These are phyloP conservation scores for Allophyes oxyacanthae DNA, from an alignment of 2,888 invertebrate species.

Conservation along the genomic window DNA sequence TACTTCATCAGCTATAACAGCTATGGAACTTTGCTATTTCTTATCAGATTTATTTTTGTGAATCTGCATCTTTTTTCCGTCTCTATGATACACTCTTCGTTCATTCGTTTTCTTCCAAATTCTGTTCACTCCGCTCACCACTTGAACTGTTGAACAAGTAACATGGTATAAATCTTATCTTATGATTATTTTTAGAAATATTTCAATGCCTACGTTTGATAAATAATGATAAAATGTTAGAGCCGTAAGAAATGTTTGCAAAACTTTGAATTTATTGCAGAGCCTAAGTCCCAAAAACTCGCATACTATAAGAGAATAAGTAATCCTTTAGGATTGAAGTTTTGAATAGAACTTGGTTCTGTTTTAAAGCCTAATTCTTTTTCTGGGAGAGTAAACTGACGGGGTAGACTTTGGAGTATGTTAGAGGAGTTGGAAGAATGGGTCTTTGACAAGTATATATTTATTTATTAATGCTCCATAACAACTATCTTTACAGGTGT, in stretches of 20 bases:
- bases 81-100: too few species aligned
- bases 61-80: too few species aligned
- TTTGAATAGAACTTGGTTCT: conserved; percentile 7
- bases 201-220: conserved; percentile 3
- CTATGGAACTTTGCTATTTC: too few species aligned
- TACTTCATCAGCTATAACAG: too few species aligned
- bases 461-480: too few species aligned
- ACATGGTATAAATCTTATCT: neutral
- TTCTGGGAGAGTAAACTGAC: neutral
- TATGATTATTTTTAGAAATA: neutral
- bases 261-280: conserved; percentile 21
- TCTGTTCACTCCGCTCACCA: too few species aligned
- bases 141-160: too few species aligned
- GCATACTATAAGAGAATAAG: conserved; percentile 16
- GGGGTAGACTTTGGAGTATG: neutral
- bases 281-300: conserved; percentile 16
- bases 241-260: conserved; percentile 2
- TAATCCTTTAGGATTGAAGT: conserved; percentile 19
- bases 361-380: conserved; percentile 13
- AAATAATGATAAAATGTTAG: conserved; percentile 12
- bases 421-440: neutral
- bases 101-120: too few species aligned
- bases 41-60: too few species aligned
- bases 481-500: too few species aligned
- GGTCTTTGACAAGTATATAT: neutral